These are phyloP conservation scores for Octodon degus DNA, from an alignment of 2,113 vertebrate species.

Conservation along the genomic window DNA sequence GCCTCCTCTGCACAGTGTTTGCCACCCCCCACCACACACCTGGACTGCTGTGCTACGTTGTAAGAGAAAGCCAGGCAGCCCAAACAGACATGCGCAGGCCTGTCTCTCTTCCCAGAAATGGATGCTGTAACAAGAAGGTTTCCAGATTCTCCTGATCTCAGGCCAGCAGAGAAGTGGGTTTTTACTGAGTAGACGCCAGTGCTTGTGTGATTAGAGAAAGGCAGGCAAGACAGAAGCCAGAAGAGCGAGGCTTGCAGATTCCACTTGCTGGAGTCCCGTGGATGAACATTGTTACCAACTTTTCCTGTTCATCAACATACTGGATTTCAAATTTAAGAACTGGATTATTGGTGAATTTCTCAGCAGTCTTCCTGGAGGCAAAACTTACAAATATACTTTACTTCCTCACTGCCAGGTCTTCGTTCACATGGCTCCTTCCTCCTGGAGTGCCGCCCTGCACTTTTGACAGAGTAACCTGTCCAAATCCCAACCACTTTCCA, in stretches of 20 bases:
- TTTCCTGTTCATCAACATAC: background rate
- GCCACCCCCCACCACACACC: background rate
- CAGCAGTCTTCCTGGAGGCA: background rate
- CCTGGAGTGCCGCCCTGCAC: background rate
- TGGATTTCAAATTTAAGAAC: slow-evolving; percentile 10
- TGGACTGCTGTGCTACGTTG: background rate
- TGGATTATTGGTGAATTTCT: slow-evolving; percentile 10
- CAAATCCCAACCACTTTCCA: background rate
- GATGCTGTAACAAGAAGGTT: background rate
- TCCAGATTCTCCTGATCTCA: slow-evolving; percentile 5
- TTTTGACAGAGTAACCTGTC: background rate
- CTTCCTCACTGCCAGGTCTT: background rate
- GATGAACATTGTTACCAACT: background rate
- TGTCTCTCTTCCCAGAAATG: background rate
- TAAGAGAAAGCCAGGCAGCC: background rate
- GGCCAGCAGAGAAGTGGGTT: background rate
- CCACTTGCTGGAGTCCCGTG: background rate
- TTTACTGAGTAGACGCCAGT: background rate
- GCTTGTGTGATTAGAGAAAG: background rate
- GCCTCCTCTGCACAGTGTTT: background rate
- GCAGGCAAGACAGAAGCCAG: background rate
- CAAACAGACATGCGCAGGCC: background rate
- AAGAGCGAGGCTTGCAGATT: background rate
- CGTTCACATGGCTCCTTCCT: background rate
- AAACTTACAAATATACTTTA: background rate